A percentile compares a stretch with the other conserved stretches of the same genome.
Evolutionary conservation across 2,113 vertebrate genomes (phyloP).

Genomic region (Pholis gunnellus): DNA sequence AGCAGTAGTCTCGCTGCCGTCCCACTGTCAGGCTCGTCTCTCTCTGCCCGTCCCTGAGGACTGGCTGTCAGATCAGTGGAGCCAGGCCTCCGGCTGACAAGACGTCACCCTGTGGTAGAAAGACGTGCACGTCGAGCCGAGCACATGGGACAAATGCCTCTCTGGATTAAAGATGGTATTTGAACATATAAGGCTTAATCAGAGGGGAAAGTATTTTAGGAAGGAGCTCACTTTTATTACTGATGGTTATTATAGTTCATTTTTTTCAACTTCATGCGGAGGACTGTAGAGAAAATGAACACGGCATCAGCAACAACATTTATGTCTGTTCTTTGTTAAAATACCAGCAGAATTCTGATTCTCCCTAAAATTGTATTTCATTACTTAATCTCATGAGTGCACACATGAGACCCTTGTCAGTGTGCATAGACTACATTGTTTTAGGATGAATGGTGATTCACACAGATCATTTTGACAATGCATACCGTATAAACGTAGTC

Average conservation of each 20-base stretch:
- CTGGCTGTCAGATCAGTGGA: slow-evolving; percentile 67
- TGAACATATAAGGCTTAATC: slow-evolving; percentile 17
- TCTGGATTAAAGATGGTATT: slow-evolving; percentile 39
- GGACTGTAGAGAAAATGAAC: background rate
- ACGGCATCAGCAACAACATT: background rate
- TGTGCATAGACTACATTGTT: background rate
- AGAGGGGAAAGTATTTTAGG: background rate
- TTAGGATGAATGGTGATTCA: background rate
- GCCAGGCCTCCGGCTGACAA: slow-evolving; percentile 54
- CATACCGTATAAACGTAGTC: background rate
- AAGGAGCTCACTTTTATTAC: background rate
- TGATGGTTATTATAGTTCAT: background rate
- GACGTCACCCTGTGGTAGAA: slow-evolving; percentile 54
- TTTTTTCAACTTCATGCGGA: background rate
- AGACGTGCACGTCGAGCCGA: slow-evolving; percentile 6
- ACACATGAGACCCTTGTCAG: background rate
- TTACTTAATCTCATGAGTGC: background rate
- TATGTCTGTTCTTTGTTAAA: background rate
- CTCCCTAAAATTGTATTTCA: background rate
- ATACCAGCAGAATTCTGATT: background rate
- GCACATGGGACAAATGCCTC: slow-evolving; percentile 28
- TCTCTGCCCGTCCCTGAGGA: slow-evolving; percentile 54
- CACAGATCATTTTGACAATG: background rate
- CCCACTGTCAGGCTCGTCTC: slow-evolving; percentile 59
- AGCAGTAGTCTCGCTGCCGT: slow-evolving; percentile 37